phyloP scores from a whole-genome alignment of 2,113 vertebrate species.

The Ceyx melanurus region DNA sequence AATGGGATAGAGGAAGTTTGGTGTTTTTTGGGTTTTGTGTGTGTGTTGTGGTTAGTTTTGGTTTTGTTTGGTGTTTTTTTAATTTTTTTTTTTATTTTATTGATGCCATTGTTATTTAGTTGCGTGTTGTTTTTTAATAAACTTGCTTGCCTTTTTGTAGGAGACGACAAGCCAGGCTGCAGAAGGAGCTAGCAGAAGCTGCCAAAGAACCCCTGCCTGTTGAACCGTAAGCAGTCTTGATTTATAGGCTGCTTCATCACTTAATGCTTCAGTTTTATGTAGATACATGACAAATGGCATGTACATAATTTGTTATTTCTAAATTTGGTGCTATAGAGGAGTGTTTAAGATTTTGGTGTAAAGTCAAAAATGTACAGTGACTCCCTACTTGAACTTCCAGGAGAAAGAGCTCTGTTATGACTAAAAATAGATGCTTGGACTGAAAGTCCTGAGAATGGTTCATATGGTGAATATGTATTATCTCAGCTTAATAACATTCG shows the following conservation, averaged over 20 bases:
- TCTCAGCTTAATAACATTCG: not conserved
- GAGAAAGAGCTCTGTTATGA: not conserved
- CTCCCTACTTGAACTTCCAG: not conserved
- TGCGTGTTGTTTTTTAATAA: not conserved
- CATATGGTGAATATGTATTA: not conserved
- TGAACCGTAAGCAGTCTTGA: slow-evolving; percentile 84
- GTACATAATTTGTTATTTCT: not conserved
- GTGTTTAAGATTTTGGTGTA: not conserved
- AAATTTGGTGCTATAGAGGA: not conserved
- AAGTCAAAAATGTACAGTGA: not conserved
- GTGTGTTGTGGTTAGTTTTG: no score
- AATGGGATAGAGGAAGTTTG: not conserved
- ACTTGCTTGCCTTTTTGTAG: slow-evolving; percentile 59
- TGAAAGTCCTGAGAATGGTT: not conserved
- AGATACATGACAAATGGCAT: not conserved
- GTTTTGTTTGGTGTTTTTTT: not conserved
- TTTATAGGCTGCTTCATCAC: not conserved
- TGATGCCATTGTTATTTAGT: no score
- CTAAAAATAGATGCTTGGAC: not conserved
- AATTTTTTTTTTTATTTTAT: not conserved
- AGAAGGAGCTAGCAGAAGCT: slow-evolving; percentile 97
- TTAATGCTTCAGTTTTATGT: not conserved
- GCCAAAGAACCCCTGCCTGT: slow-evolving; percentile 93
- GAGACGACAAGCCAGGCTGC: slow-evolving; percentile 90
- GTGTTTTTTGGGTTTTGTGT: not conserved